phyloP scores from a whole-genome alignment of 2,888 invertebrate genomes.

The Ormyrus rosae region DNA sequence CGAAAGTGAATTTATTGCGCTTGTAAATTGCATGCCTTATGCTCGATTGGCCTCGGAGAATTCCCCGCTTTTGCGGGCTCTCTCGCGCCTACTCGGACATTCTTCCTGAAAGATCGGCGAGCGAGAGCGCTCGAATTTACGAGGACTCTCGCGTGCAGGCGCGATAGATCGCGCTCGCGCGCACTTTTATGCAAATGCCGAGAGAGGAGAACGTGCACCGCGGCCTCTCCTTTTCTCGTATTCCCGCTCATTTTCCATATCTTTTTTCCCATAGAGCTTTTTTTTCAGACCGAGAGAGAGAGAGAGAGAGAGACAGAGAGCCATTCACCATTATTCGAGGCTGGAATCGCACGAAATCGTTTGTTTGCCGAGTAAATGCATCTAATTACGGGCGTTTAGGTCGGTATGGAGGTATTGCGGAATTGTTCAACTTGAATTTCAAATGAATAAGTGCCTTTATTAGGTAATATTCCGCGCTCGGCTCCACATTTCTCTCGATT shows the following conservation, averaged over 20 bases:
- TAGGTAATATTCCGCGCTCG: background rate
- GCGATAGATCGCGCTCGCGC: constrained; percentile 23
- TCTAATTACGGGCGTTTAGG: background rate
- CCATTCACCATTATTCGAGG: background rate
- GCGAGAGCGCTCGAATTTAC: constrained; percentile 16
- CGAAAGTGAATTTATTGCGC: constrained; percentile 52
- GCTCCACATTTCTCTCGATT: too few relatives aligned
- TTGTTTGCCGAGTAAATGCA: background rate
- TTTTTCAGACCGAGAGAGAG: background rate
- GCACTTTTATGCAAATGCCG: constrained; percentile 44
- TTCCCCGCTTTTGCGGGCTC: constrained; percentile 15
- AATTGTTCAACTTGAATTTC: background rate
- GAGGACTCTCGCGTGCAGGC: constrained; percentile 3
- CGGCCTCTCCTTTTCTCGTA: background rate
- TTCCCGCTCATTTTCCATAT: constrained; percentile 25
- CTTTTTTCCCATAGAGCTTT: background rate
- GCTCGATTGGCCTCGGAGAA: constrained; percentile 45
- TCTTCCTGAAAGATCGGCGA: constrained; percentile 37
- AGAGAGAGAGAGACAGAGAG: too few relatives aligned
- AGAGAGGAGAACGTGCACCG: background rate
- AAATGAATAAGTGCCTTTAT: background rate
- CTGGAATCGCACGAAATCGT: background rate
- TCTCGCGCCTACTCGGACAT: background rate
- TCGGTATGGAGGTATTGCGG: background rate
- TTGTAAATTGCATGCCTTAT: constrained; percentile 44